A percentile compares a stretch with the other conserved stretches of the same genome.
phyloP scores from a whole-genome alignment of 2,113 vertebrate genomes.

The Suncus etruscus region DNA sequence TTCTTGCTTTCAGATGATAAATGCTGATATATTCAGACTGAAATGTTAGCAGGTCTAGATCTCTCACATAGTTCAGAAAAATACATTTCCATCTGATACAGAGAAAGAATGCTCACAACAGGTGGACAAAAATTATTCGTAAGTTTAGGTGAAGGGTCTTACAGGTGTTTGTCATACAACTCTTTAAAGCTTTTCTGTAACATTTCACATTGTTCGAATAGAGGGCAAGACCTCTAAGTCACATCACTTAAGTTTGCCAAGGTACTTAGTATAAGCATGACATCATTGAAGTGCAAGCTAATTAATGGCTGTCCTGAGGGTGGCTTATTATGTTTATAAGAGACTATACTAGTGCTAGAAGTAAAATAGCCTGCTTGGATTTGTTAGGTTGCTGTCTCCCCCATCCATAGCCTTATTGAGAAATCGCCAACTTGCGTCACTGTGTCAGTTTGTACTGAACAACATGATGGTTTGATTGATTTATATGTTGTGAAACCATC shows the following conservation, averaged over 20 bases:
- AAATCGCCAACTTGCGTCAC: not conserved
- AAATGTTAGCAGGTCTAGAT: not conserved
- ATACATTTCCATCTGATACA: not conserved
- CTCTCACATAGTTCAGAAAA: not conserved
- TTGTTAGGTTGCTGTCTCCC: not conserved
- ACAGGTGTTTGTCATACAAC: not conserved
- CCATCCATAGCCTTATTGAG: not conserved
- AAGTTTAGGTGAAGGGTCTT: not conserved
- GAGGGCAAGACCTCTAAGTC: not conserved
- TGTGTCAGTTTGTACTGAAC: not conserved
- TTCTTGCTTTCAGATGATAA: slow-evolving; percentile 11
- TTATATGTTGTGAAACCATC: not conserved
- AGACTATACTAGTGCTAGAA: not conserved
- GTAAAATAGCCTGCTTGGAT: not conserved
- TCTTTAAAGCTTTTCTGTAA: slow-evolving; percentile 20
- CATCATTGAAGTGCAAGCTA: not conserved
- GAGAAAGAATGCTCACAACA: not conserved
- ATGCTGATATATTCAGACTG: not conserved
- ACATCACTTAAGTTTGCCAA: slow-evolving; percentile 1
- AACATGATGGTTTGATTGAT: not conserved
- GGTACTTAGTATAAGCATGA: not conserved
- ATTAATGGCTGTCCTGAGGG: not conserved
- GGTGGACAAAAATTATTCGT: not conserved
- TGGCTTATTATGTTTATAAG: not conserved
- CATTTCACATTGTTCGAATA: not conserved